phyloP scores from a whole-genome alignment of 2,113 vertebrate genomes.

The Lampris megalopsis region DNA sequence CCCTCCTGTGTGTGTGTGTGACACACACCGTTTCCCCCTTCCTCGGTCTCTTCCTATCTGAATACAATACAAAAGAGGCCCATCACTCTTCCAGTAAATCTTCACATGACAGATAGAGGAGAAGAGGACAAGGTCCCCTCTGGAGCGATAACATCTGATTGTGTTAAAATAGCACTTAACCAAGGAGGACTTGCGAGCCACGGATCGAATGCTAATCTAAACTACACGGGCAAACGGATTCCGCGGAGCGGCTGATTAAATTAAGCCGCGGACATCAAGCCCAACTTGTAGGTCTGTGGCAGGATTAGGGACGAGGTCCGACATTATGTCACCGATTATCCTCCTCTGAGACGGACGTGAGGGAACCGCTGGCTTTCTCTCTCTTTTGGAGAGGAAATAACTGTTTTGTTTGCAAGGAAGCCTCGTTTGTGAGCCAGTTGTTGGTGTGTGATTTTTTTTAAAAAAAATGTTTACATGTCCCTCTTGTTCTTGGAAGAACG shows the following conservation, averaged over 20 bases:
- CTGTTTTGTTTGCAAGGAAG: background rate
- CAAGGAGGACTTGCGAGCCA: slow-evolving; percentile 18
- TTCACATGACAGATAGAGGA: no score
- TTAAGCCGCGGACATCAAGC: slow-evolving; percentile 29
- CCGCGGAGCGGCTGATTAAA: slow-evolving; percentile 11
- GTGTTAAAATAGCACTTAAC: slow-evolving; percentile 18
- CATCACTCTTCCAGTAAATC: no score
- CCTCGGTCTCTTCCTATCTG: no score
- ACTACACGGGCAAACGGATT: background rate
- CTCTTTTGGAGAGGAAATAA: background rate
- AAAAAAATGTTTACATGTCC: background rate
- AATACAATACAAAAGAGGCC: no score
- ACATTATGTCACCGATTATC: slow-evolving; percentile 14
- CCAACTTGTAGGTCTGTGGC: slow-evolving; percentile 12
- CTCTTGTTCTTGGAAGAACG: background rate
- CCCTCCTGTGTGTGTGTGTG: no score
- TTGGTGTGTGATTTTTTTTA: background rate
- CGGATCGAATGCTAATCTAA: slow-evolving; percentile 10
- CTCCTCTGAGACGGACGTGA: background rate
- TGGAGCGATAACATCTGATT: slow-evolving; percentile 11
- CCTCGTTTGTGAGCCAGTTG: background rate
- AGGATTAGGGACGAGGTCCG: slow-evolving; percentile 36
- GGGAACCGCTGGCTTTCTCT: no score
- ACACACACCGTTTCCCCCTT: no score
- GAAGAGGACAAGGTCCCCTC: background rate